These are phyloP conservation scores for Lottia scabra DNA, from an alignment of 2,888 invertebrate genomes.

Conservation along the genomic window DNA sequence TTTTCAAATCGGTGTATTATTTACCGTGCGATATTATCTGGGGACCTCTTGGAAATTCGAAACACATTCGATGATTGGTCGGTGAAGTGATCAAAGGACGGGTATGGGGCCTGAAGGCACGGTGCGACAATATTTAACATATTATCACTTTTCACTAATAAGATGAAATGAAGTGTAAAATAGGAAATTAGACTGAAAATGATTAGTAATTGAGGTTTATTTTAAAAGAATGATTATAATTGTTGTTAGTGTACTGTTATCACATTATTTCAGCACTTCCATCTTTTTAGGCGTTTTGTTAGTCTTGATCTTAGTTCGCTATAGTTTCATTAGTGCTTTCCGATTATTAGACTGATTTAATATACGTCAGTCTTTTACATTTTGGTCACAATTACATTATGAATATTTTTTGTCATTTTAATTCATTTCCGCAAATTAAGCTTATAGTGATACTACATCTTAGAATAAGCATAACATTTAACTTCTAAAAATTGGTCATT, in stretches of 20 bases:
- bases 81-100: background rate
- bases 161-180: slow-evolving; percentile 21
- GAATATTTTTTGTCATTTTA: too few species aligned
- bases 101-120: background rate
- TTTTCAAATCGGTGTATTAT: background rate
- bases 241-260: background rate
- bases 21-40: slow-evolving; percentile 4
- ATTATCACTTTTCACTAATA: slow-evolving; percentile 15
- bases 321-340: too few species aligned
- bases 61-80: background rate
- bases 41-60: background rate
- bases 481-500: too few species aligned
- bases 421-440: too few species aligned
- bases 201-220: slow-evolving; percentile 15
- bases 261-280: too few species aligned
- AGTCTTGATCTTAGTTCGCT: too few species aligned
- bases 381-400: too few species aligned
- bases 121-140: slow-evolving; percentile 6
- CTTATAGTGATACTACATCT: too few species aligned
- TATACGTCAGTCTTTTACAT: too few species aligned
- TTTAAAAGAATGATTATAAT: background rate
- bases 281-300: too few species aligned
- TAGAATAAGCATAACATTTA: too few species aligned
- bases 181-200: slow-evolving; percentile 21
- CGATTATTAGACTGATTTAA: too few species aligned